Evolutionary conservation across 2,113 vertebrate genomes (phyloP).

Genomic region (Drymodes brunneopygia): DNA sequence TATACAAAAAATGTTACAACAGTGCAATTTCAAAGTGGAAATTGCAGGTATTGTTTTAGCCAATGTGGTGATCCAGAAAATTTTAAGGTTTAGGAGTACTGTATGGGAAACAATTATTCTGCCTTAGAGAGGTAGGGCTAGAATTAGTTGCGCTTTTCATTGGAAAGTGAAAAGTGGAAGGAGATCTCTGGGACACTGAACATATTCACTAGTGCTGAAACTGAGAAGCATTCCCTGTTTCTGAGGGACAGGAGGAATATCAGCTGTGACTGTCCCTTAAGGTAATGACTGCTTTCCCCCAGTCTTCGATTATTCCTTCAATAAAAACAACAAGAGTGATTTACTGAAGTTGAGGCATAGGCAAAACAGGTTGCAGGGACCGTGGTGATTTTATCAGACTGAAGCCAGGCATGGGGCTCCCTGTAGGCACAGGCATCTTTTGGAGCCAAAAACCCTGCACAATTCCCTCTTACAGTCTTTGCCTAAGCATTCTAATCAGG

Average conservation of each 20-base stretch:
- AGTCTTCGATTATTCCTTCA: constrained; percentile 14
- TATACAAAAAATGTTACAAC: neutral
- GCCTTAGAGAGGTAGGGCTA: neutral
- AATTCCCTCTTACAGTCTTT: neutral
- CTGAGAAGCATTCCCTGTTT: neutral
- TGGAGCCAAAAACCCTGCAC: neutral
- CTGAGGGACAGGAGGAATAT: neutral
- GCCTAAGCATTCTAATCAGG: neutral
- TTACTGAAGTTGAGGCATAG: neutral
- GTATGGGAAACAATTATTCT: neutral
- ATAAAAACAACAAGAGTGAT: neutral
- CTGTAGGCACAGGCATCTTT: neutral
- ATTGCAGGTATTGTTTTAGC: neutral
- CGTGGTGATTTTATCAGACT: neutral
- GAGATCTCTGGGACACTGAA: neutral
- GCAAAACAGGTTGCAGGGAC: neutral
- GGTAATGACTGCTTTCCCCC: neutral
- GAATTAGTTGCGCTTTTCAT: neutral
- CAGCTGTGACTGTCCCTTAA: neutral
- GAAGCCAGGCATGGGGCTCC: neutral
- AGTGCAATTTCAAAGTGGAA: neutral
- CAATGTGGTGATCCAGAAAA: neutral
- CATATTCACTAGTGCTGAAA: neutral
- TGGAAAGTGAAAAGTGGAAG: neutral
- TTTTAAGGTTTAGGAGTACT: neutral